Conservation (phyloP, 2,797 vertebrate genomes). For the Gallinago stenura region DNA sequence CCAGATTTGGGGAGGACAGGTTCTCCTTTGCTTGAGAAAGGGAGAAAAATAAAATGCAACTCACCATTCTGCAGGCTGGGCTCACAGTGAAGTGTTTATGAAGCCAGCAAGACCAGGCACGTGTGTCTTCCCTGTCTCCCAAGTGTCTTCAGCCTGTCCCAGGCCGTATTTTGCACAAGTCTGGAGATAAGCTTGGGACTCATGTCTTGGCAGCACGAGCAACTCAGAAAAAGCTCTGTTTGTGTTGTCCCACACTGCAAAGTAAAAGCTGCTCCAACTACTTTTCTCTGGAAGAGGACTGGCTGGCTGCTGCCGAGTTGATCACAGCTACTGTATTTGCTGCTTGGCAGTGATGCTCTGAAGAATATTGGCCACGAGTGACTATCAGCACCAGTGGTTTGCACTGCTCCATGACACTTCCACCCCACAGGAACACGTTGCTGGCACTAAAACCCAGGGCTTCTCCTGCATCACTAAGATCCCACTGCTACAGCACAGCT, state of each 20-base stretch:
- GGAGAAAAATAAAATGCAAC: background rate
- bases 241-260: background rate
- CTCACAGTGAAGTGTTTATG: background rate
- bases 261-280: background rate
- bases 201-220: background rate
- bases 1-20: background rate
- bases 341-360: background rate
- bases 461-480: background rate
- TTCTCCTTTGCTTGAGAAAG: background rate
- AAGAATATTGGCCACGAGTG: background rate
- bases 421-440: background rate
- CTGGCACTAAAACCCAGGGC: background rate
- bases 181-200: background rate
- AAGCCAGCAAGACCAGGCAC: background rate
- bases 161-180: background rate
- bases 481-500: background rate
- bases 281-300: background rate
- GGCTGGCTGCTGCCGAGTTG: background rate
- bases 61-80: background rate
- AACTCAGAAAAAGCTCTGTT: background rate
- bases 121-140: background rate
- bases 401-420: background rate
- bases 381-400: rapidly evolving
- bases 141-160: background rate
- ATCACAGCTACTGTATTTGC: background rate